Evolutionary conservation across 2,888 invertebrate species (phyloP).

Genomic region (Eledona agricola): DNA sequence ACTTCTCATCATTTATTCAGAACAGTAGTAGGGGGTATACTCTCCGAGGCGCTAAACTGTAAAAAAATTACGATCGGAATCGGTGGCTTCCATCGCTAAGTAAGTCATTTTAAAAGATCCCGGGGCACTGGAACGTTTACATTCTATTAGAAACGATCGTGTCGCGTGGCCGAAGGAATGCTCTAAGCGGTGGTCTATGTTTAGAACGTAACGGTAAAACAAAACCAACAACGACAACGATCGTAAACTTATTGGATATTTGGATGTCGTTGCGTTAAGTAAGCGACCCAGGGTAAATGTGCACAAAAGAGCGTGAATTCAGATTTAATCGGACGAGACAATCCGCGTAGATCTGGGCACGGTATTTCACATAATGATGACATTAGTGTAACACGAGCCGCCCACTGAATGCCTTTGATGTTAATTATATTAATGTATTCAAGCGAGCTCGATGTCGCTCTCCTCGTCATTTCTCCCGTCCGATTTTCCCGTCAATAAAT

Average conservation of each 20-base stretch:
- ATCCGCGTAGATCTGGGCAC: conserved; percentile 9
- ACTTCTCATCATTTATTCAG: too few relatives aligned
- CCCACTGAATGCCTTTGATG: conserved; percentile 14
- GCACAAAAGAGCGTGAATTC: conserved; percentile 3
- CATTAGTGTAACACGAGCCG: conserved; percentile 16
- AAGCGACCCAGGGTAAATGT: too few relatives aligned
- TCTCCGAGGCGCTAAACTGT: too few relatives aligned
- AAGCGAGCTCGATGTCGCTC: conserved; percentile 15
- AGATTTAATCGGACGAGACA: conserved; percentile 17
- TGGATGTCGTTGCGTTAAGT: too few relatives aligned
- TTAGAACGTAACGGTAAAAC: conserved; percentile 21
- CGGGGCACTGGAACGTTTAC: conserved; percentile 5
- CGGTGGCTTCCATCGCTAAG: conserved; percentile 9
- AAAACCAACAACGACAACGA: conserved; percentile 9
- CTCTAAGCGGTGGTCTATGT: conserved; percentile 15
- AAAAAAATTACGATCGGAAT: too few relatives aligned
- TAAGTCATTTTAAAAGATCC: conserved; percentile 11
- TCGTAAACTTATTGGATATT: too few relatives aligned
- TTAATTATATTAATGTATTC: conserved; percentile 23
- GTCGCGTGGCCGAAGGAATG: conserved; percentile 12
- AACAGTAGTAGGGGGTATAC: too few relatives aligned
- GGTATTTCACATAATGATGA: conserved; percentile 19
- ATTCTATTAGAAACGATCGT: conserved; percentile 12
- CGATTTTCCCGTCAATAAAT: conserved; percentile 20
- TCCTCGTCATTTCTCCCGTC: conserved; percentile 7